Percentiles rank a stretch among this genome's conserved stretches.
Conservation (phyloP, 2,797 vertebrate genomes). For the Hozukius guyotensis region DNA sequence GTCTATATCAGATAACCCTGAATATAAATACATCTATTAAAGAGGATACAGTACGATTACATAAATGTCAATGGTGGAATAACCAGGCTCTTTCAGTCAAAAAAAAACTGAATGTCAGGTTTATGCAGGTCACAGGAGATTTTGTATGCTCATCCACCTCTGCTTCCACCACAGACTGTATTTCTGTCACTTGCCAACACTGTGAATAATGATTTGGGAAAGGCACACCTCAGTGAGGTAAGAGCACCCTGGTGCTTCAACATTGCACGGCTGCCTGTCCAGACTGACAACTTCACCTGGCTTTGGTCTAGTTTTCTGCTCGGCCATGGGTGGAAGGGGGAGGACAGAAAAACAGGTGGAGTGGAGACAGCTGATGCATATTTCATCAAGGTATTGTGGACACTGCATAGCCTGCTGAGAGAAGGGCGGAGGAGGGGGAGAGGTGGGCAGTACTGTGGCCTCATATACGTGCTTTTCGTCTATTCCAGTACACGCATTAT, state of each 20-base stretch:
- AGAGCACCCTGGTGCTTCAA: constrained; percentile 22
- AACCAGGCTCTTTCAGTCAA: neutral
- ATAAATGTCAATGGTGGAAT: neutral
- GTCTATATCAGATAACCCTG: neutral
- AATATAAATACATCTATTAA: neutral
- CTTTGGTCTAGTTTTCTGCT: constrained; percentile 66
- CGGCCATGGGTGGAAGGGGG: constrained; percentile 50
- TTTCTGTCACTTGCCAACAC: constrained; percentile 18
- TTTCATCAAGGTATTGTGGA: constrained; percentile 67
- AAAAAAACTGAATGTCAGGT: neutral
- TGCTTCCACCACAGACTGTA: constrained; percentile 13
- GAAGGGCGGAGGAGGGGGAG: neutral
- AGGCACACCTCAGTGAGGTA: constrained; percentile 22
- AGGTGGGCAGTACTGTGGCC: neutral
- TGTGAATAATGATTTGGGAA: constrained; percentile 40
- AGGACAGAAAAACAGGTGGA: constrained; percentile 42
- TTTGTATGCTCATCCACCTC: constrained; percentile 8
- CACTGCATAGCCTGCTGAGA: constrained; percentile 33
- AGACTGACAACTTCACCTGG: constrained; percentile 57
- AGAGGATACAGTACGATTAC: neutral
- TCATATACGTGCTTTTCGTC: neutral
- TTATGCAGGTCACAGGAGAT: neutral
- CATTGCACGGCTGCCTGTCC: constrained; percentile 23
- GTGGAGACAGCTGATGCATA: constrained; percentile 63
- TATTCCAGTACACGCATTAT: neutral